Base-by-base conservation (phyloP, 2,888 invertebrate genomes). In the Emmelina monodactyla region DNA sequence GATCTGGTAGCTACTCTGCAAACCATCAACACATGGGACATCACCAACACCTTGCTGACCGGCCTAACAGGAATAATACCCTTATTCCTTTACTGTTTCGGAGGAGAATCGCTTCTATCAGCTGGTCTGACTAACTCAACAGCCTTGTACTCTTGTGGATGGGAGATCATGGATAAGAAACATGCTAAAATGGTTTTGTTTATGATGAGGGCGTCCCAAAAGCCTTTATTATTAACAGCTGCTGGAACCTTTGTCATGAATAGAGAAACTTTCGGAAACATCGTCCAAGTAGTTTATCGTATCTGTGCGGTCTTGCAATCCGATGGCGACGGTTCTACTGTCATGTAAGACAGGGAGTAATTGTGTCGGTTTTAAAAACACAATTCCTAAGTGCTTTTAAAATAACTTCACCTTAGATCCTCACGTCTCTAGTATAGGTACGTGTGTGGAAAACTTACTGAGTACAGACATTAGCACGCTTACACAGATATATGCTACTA, bases 71-170 rank as follows among this genome's bases (percentile, higher is more conserved):
- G 59, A 6, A 53, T 59, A 7, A 49, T 62, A 47, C 68, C 68
- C 0, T 39, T 68, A 39, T 53, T 65, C 31, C 49, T 68, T 19
- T 68, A 68, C 40, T 68, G 68, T 42, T 68, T 67, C 25, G 68
- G 68, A 1, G 68, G 68, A 0, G 67, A 67, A 38, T 37, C 65
- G 40, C 42, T 68, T 19, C 55, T 62, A 39, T 49, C 53, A 2
- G 66, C 67, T 9, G 53, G 56, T 2, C 14, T 34, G 7, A 50
- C 57, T 14, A 57, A 65, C 62, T 51, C 58, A 0, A 19, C 33
- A 2, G 53, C 62, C 12, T 38, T 55, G 15, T 67, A 68, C 33
- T 44, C 45, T 3, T 59, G 63, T 32, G 64, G 63, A 1, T 68
- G 68, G 68, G 62, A 68, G 34, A 33, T 46, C 19, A 66, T 68